phyloP scores from a whole-genome alignment of 2,888 invertebrate genomes.

The Habrosyne pyritoides region DNA sequence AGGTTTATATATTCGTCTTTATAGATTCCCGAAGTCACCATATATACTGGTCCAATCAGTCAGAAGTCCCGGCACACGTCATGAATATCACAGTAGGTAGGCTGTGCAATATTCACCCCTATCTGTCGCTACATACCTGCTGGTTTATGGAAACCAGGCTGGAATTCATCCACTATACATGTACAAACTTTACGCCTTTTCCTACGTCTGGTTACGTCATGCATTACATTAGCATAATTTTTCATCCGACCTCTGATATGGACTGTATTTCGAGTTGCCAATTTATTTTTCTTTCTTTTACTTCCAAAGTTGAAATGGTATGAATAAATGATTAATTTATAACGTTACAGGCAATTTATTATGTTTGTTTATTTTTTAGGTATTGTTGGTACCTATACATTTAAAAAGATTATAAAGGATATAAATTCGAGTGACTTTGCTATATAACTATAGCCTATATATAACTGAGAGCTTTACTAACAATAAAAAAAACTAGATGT shows the following conservation, averaged over 20 bases:
- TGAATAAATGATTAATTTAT: slow-evolving; percentile 14
- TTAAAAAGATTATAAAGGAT: no score
- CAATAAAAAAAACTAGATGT: no score
- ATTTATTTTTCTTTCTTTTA: slow-evolving; percentile 19
- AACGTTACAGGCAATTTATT: slow-evolving; percentile 22
- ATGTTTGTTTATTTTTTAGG: background rate
- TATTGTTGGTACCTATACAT: no score
- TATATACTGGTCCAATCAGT: slow-evolving; percentile 68
- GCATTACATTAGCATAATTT: slow-evolving; percentile 21
- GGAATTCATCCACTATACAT: slow-evolving; percentile 20
- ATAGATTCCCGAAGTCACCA: slow-evolving; percentile 40
- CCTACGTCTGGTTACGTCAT: background rate
- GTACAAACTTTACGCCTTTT: slow-evolving; percentile 18
- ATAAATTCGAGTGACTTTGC: no score
- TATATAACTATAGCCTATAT: no score
- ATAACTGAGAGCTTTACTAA: no score
- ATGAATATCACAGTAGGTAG: slow-evolving; percentile 70
- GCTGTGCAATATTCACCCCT: slow-evolving; percentile 58
- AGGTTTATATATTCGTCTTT: slow-evolving; percentile 20
- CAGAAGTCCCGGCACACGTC: slow-evolving; percentile 61
- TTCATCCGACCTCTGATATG: slow-evolving; percentile 21
- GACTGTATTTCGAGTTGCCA: slow-evolving; percentile 19
- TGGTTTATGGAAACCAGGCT: slow-evolving; percentile 26
- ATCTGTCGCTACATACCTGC: slow-evolving; percentile 35
- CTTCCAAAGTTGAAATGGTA: slow-evolving; percentile 19